These are phyloP conservation scores for Acipenser ruthenus DNA, from an alignment of 2,797 vertebrate genomes.

Conservation along the genomic window DNA sequence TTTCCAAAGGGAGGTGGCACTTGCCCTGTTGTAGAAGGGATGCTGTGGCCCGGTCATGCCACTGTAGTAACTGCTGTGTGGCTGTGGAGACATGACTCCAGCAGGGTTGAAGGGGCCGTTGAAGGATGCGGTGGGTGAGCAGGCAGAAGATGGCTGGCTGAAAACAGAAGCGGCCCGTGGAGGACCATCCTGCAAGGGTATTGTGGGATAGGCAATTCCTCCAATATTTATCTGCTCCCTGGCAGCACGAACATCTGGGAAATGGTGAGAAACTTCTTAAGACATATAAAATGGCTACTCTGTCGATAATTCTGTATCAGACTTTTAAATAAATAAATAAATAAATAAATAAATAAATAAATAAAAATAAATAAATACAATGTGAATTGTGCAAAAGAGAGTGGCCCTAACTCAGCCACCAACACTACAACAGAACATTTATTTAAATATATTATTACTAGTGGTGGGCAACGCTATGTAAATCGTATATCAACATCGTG, in stretches of 20 bases:
- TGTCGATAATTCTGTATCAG: too few species aligned
- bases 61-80: slow-evolving; percentile 89
- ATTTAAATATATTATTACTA: too few species aligned
- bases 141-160: slow-evolving; percentile 80
- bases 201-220: slow-evolving; percentile 70
- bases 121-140: slow-evolving; percentile 81
- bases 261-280: slow-evolving; percentile 8
- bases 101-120: slow-evolving; percentile 64
- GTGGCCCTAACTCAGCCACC: too few species aligned
- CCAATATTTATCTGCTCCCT: slow-evolving; percentile 86
- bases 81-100: slow-evolving; percentile 69
- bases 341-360: too few species aligned
- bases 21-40: slow-evolving; percentile 95
- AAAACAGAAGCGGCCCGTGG: slow-evolving; percentile 74
- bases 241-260: slow-evolving; percentile 83
- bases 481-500: too few species aligned
- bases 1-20: slow-evolving; percentile 27
- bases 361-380: too few species aligned
- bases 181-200: slow-evolving; percentile 73
- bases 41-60: slow-evolving; percentile 88
- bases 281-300: neutral
- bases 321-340: too few species aligned
- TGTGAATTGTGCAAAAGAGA: too few species aligned
- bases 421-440: too few species aligned
- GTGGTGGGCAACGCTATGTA: too few species aligned